Evolutionary conservation across 1,140 invertebrate species (phyloP), one percentile per base, ranked within the genome.

Genomic region (Drosophila prosaltans): DNA sequence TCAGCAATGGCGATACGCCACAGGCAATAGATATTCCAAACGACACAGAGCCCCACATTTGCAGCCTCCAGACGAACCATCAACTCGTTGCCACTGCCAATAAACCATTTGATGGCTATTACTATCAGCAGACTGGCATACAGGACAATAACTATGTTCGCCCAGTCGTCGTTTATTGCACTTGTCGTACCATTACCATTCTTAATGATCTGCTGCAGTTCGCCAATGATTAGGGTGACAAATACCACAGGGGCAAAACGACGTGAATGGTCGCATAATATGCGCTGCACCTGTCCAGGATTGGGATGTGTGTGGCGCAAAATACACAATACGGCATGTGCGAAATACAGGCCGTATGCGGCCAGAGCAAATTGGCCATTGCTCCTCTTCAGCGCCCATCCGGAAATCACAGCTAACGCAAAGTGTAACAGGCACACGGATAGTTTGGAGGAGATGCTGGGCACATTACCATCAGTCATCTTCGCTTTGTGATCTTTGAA

Each of bases 231-330:
- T 6, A 89, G 57, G 0, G 84, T 84, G 36, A 90, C 58, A 5
- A 89, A 89, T 1, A 85, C 58, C 9, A 84, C 74, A 1, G 84
- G 73, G 7, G 84, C 73, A 65, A 78, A 89, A 5, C 81, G 65
- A 0, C 75, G 24, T 3, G 85, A 89, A 16, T 78, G 63, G 28
- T 84, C 85, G 41, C 84, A 81, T 5, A 89, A 9, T 9, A 68
- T 58, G 0, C 84, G 65, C 45, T 84, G 80, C 40, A 89, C 58
- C 16, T 68, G 41, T 1, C 84, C 81, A 5, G 84, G 85, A 81
- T 90, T 89, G 30, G 84, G 84, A 62, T 89, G 84, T n/a, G 84
- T 89, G 69, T 89, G 79, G 32, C 85, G 78, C 16, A 89, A 43
- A n/a, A 84, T 71, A 39, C 80, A 78, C 30, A 84, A 65, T 24